Evolutionary conservation across 2,797 vertebrate species (phyloP).

Genomic region (Heliangelus exortis): DNA sequence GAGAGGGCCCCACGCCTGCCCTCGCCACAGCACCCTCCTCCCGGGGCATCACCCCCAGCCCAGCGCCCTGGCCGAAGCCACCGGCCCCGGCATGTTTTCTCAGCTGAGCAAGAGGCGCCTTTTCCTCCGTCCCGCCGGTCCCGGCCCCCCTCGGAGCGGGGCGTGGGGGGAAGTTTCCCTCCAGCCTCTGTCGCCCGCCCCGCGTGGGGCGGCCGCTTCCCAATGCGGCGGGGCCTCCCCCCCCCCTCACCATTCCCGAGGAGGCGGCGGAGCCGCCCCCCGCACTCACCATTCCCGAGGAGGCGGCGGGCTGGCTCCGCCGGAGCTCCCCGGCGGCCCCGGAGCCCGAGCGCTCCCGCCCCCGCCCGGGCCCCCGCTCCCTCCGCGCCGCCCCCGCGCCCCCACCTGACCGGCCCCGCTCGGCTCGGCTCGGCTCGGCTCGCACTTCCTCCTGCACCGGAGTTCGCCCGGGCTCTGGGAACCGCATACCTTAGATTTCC

Average conservation of each 20-base stretch:
- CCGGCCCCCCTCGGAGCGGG: background rate
- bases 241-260: slow-evolving; percentile 17
- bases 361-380: background rate
- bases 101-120: background rate
- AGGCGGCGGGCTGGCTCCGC: background rate
- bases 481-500: slow-evolving; percentile 34
- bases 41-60: background rate
- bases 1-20: background rate
- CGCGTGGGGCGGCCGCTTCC: background rate
- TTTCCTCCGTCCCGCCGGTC: background rate
- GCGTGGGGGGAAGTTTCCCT: background rate
- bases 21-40: background rate
- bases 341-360: background rate
- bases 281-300: slow-evolving; percentile 22
- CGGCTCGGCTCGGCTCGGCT: background rate
- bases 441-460: slow-evolving; percentile 34
- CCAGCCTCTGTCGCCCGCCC: background rate
- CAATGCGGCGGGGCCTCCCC: background rate
- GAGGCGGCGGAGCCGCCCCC: background rate
- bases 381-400: background rate
- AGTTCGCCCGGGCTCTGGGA: background rate
- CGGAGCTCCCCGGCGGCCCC: slow-evolving; percentile 5
- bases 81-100: background rate
- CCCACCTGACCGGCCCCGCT: background rate
- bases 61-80: background rate